Evolutionary conservation across 2,113 vertebrate genomes (phyloP), one percentile per base, ranked within the genome.

Genomic region (Ceyx margarethae): DNA sequence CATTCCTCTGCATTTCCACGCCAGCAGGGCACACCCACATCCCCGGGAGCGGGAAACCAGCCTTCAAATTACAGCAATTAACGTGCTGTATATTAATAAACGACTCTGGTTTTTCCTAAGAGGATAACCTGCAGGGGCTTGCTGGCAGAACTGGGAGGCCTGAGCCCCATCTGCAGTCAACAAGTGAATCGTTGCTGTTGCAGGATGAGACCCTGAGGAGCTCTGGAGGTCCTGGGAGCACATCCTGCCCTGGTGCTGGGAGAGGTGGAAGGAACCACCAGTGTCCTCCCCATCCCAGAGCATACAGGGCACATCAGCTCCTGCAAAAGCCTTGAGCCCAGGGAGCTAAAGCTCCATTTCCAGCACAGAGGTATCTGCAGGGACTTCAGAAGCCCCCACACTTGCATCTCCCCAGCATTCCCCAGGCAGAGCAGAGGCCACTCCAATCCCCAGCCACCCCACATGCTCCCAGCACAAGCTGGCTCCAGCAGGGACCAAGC

Each of bases 31-130:
- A 93, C 92, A 74, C 90, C 94, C 95, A 85, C 75, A 1, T 6
- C 87, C 72, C 85, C n/a, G 1, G 80, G 79, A 91, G 51, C 10
- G 79, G 87, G 81, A 94, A 72, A 61, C 79, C 90, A 91, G 66
- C 83, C 84, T 72, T 50, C 95, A 65, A 90, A 94, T 94, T 96
- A 90, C 90, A 29, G 90, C 92, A 95, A 95, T 95, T 95, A 94
- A 93, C 66, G 0, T 3, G 1, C 2, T 35, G 66, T 42, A 5
- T 73, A 43, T 92, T 93, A 95, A 93, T 93, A 75, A 93, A 81
- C 3, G 64, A 91, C 83, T 6, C 69, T 14, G 86, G 51, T 5
- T 94, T 86, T 88, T 94, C 93, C 90, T 7, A 84, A 51, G n/a
- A 57, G 90, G 29, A 23, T 13, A 93, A 94, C 95, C 92, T 91